Evolutionary conservation across 2,797 vertebrate species (phyloP).

Genomic region (Squalus acanthias): DNA sequence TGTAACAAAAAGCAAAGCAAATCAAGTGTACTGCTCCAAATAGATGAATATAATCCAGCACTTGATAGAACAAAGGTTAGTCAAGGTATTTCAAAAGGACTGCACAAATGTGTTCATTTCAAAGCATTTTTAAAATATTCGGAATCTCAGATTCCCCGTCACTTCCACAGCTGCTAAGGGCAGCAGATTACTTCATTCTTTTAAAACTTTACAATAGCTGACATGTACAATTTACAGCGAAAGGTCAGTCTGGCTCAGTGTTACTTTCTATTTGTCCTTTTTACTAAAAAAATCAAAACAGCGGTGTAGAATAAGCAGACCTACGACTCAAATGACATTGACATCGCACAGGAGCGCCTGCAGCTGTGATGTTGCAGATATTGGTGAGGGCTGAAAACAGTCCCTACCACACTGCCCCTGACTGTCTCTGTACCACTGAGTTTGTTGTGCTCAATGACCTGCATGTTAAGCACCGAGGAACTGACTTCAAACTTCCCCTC

Average conservation of each 20-base stretch:
- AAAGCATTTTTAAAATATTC: constrained; percentile 35
- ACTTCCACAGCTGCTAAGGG: background rate
- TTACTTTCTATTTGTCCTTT: background rate
- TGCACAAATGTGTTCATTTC: constrained; percentile 14
- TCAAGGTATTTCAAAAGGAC: constrained; percentile 30
- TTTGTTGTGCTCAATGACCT: background rate
- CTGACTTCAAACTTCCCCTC: background rate
- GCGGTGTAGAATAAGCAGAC: background rate
- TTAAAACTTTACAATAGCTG: constrained; percentile 9
- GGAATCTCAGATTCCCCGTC: background rate
- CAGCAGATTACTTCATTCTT: background rate
- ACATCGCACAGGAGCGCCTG: background rate
- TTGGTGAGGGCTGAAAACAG: background rate
- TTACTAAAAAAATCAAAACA: constrained; percentile 20
- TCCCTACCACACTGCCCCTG: background rate
- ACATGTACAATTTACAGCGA: background rate
- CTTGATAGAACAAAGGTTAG: background rate
- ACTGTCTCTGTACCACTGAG: background rate
- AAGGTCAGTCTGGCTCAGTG: background rate
- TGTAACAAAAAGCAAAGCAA: background rate
- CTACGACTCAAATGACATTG: background rate
- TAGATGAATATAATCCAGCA: constrained; percentile 15
- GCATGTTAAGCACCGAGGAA: background rate
- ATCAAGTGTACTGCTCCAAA: background rate
- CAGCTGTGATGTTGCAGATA: background rate